Base-by-base conservation (phyloP, 2,888 invertebrate species). In the Chrysotoxum bicinctum region DNA sequence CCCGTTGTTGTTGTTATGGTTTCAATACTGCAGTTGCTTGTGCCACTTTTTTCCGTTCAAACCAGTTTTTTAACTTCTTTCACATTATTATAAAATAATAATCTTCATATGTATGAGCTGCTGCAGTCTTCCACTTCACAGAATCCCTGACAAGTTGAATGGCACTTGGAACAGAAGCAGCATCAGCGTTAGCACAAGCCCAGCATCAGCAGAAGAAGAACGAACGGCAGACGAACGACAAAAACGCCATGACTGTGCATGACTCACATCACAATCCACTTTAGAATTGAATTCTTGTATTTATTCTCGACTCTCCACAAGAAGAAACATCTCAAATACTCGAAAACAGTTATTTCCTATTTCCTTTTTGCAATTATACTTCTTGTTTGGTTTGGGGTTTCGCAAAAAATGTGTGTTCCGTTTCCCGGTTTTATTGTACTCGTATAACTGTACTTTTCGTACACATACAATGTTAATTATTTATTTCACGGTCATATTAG, bases 91-190 rank as follows among this genome's bases (percentile, higher is more conserved):
- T 60, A 64, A 43, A 64, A 30, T 14, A 45, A 64, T 64, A 64
- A 64, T 64, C 40, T 14, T 45, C 45, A 64, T 12, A 52, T 75
- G 52, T 16, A 69, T 45, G 40, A 56, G 52, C 56, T 43, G 69
- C 77, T 23, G 77, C 56, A 76, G 77, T 68, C 82, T 78, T 78
- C 60, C 68, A 83, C 68, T 78, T 73, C 37, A 68, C 60, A 78
- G 68, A 83, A 78, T 83, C 73, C 72, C 78, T 68, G 78, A 78
- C 60, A 78, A 78, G 73, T 78, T 78, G 77, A 83, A 83, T 73
- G 62, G 54, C 77, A 73, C 73, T 78, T 80, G 78, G 54, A 32
- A 45, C 30, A 19, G 16, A n/a, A 45, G 30, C 30, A 64, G 30
- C 16, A 21, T 32, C 58, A 37, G 48, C 48, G 14, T 48, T 8